A percentile compares a stretch with the other conserved stretches of the same genome.
phyloP scores from a whole-genome alignment of 2,888 invertebrate genomes.

The Aethes cnicana region DNA sequence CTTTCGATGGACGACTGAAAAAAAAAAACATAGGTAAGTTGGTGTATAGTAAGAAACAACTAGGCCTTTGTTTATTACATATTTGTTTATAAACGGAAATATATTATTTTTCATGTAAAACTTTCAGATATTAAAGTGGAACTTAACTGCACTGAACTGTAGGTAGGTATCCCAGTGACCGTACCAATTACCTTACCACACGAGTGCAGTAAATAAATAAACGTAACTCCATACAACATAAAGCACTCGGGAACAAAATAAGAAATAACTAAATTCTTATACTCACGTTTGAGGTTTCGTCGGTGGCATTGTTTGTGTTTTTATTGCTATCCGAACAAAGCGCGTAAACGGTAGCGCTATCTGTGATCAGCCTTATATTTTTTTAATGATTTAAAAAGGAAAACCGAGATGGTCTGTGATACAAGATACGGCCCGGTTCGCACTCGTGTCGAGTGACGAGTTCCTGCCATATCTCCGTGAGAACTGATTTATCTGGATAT shows the following conservation, averaged over 20 bases:
- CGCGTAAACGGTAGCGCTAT: constrained; percentile 81
- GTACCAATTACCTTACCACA: too few relatives aligned
- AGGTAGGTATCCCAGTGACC: too few relatives aligned
- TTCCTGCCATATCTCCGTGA: constrained; percentile 43
- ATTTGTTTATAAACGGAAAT: too few relatives aligned
- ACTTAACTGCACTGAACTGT: too few relatives aligned
- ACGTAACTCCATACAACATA: constrained; percentile 32
- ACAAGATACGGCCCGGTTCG: constrained; percentile 56
- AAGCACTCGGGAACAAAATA: constrained; percentile 57
- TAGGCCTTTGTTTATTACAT: too few relatives aligned
- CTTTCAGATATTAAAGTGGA: too few relatives aligned
- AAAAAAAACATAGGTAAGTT: too few relatives aligned
- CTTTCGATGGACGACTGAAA: too few relatives aligned
- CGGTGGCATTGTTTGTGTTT: constrained; percentile 73
- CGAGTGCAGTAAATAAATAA: too few relatives aligned
- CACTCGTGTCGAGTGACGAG: constrained; percentile 56
- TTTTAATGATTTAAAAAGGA: constrained; percentile 57
- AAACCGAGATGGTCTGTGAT: constrained; percentile 60
- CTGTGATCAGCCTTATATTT: constrained; percentile 78
- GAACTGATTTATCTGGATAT: constrained; percentile 20
- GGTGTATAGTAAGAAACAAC: too few relatives aligned
- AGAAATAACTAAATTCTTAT: constrained; percentile 55
- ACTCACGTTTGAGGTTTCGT: constrained; percentile 63
- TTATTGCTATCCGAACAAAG: constrained; percentile 76
- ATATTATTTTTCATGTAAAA: too few relatives aligned